Evolutionary conservation across 2,888 invertebrate genomes (phyloP), one percentile per base, ranked within the genome.

Genomic region (Mesorhabditis belari): DNA sequence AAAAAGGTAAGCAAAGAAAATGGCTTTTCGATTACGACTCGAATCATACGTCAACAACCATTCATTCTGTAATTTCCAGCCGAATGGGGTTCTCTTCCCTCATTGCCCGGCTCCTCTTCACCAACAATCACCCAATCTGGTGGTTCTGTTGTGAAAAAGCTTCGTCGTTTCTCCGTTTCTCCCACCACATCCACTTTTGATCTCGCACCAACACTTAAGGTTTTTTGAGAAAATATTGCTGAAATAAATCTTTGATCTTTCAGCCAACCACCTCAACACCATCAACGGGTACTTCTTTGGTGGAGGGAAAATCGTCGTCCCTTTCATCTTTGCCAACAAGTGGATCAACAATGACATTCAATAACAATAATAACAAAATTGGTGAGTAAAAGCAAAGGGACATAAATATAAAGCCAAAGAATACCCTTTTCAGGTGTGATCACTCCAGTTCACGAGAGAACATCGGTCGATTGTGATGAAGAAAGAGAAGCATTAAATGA

Each of bases 101-200:
- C 70, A 19, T 25, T 72, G 5, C 68, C 70, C 4, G 65, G 65
- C 44, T 67, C 67, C 21, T 59, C 64, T 44, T 63, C 69, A 5
- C 61, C 61, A 6, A 57, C 65, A 0, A 60, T 64, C 21, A 25
- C 49, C 19, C n/a, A n/a, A n/a, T n/a, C n/a, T n/a, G n/a, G n/a
- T n/a, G n/a, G n/a, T n/a, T 63, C 63, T 9, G 61, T 53, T 35
- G 69, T 72, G 17, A 53, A 69, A 19, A 73, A 73, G 49, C 61
- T 65, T 25, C 61, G 74, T 24, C 63, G 74, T 6, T 74, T 74
- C 62, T 73, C 73, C 5, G 74, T 74, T 1, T 74, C 74, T 0
- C 74, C 74, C 3, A 68, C 72, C 0, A 67, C 69, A 5, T 69
- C 68, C 17, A 63, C 70, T 5, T 68, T 72, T 53, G 69, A 69